Conservation (phyloP, 2,113 vertebrate genomes). For the Haemorhous mexicanus region DNA sequence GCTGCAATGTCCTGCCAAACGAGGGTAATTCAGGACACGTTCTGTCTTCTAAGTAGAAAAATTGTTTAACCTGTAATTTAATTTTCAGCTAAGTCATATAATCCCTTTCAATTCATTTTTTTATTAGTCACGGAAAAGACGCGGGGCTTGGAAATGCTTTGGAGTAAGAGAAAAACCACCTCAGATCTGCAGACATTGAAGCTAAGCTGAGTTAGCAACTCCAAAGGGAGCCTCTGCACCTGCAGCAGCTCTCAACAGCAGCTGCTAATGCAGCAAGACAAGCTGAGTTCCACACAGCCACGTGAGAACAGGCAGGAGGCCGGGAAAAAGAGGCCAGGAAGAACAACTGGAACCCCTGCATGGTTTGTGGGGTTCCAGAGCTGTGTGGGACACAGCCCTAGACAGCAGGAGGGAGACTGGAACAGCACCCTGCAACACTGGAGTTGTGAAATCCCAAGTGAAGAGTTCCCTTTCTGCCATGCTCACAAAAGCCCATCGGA, state of each 20-base stretch:
- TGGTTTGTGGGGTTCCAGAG: background rate
- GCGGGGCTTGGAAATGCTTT: background rate
- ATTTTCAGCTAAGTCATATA: background rate
- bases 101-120: background rate
- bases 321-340: fast-evolving
- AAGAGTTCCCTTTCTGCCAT: background rate
- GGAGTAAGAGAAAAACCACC: background rate
- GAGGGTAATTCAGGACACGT: background rate
- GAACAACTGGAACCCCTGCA: fast-evolving
- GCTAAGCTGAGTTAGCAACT: background rate
- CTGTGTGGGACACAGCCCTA: fast-evolving
- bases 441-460: background rate
- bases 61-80: background rate
- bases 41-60: background rate
- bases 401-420: background rate
- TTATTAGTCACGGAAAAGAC: background rate
- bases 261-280: background rate
- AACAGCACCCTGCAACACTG: background rate
- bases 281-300: background rate
- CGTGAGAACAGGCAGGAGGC: fast-evolving
- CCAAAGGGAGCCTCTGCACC: background rate
- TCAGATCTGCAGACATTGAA: background rate
- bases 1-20: background rate
- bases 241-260: background rate
- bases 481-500: background rate